These are phyloP conservation scores for Rhinichthys osculus DNA, from an alignment of 2,797 vertebrate species.

Conservation along the genomic window DNA sequence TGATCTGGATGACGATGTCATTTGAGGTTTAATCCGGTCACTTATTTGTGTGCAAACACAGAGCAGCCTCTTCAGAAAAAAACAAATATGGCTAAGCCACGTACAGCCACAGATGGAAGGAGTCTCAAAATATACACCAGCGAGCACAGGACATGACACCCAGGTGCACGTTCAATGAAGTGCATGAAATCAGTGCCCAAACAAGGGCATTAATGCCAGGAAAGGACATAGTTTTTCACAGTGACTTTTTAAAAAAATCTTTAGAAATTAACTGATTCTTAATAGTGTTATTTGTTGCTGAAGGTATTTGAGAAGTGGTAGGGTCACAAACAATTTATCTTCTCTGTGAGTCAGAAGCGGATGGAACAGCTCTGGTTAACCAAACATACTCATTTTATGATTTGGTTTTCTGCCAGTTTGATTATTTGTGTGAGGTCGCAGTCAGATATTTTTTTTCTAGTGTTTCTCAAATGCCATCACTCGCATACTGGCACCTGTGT, in stretches of 20 bases:
- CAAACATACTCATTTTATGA: neutral
- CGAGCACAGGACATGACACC: slow-evolving; percentile 33
- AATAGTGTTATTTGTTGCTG: slow-evolving; percentile 3
- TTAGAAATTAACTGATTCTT: neutral
- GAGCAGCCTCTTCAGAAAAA: slow-evolving; percentile 5
- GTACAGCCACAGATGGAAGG: slow-evolving; percentile 46
- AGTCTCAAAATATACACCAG: slow-evolving; percentile 36
- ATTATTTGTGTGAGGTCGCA: neutral
- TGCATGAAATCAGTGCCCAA: slow-evolving; percentile 31
- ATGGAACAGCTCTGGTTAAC: neutral
- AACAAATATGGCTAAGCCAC: slow-evolving; percentile 37
- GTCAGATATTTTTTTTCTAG: neutral
- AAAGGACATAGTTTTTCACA: neutral
- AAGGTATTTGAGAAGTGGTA: neutral
- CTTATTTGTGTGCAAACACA: slow-evolving; percentile 40
- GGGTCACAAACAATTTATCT: neutral
- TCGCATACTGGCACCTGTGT: slow-evolving; percentile 11
- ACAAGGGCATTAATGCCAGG: slow-evolving; percentile 23
- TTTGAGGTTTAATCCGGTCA: slow-evolving; percentile 24
- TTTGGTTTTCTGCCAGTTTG: slow-evolving; percentile 1
- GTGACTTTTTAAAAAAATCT: slow-evolving; percentile 8
- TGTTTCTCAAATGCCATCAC: slow-evolving; percentile 23
- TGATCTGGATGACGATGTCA: slow-evolving; percentile 40
- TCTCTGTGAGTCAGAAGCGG: neutral
- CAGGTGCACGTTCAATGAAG: slow-evolving; percentile 34